These are phyloP conservation scores for Nestor notabilis DNA, from an alignment of 2,113 vertebrate species.

Conservation along the genomic window DNA sequence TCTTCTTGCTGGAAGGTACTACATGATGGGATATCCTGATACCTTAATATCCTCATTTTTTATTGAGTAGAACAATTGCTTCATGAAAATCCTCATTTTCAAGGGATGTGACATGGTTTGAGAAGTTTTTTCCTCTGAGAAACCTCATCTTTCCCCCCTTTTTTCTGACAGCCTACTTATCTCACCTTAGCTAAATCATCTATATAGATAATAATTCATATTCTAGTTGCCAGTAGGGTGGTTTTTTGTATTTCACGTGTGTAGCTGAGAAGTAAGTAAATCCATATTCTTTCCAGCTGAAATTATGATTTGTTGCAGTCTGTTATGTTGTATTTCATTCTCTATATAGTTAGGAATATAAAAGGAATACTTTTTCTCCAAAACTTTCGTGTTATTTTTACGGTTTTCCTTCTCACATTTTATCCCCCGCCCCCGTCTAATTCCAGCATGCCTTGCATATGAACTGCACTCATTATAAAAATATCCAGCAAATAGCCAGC, in stretches of 20 bases:
- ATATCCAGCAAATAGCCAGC: not conserved
- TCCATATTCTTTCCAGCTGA: not conserved
- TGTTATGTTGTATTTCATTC: not conserved
- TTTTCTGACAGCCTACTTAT: conserved; percentile 17
- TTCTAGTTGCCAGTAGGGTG: not conserved
- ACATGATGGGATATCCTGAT: not conserved
- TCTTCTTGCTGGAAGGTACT: not conserved
- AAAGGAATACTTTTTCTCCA: not conserved
- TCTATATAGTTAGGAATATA: not conserved
- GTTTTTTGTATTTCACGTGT: not conserved
- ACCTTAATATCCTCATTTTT: not conserved
- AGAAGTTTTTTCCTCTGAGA: not conserved
- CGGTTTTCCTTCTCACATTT: not conserved
- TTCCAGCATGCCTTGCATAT: not conserved
- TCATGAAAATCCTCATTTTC: not conserved
- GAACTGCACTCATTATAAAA: not conserved
- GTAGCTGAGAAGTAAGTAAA: conserved; percentile 18
- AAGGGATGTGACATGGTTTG: not conserved
- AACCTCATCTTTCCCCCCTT: not conserved
- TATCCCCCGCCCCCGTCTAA: not conserved
- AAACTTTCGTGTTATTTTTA: not conserved
- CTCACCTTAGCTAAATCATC: conserved; percentile 33
- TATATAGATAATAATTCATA: conserved; percentile 10
- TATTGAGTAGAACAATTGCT: not conserved
- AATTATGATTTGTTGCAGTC: conserved; percentile 10